phyloP scores from a whole-genome alignment of 2,797 vertebrate genomes.

The Echeneis naucrates region DNA sequence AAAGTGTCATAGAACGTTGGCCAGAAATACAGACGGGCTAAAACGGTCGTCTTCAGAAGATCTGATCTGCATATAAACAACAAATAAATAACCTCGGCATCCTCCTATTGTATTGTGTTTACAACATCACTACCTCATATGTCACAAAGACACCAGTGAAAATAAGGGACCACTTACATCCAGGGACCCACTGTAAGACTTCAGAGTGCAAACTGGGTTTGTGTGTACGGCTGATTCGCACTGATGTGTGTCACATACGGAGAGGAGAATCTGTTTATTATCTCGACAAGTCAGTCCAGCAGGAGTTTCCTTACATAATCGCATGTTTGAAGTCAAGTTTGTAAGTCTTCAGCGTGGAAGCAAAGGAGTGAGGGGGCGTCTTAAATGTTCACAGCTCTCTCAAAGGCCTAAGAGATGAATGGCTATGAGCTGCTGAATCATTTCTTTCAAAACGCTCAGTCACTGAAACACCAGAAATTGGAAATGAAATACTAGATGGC shows the following conservation, averaged over 20 bases:
- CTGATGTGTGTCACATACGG: constrained; percentile 18
- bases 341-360: constrained; percentile 33
- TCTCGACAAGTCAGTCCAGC: constrained; percentile 28
- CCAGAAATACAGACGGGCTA: constrained; percentile 62
- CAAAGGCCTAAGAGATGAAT: constrained; percentile 15
- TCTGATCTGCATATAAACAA: constrained; percentile 67
- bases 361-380: constrained; percentile 27
- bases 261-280: constrained; percentile 29
- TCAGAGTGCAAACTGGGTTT: constrained; percentile 76
- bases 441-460: constrained; percentile 19
- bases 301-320: constrained; percentile 16
- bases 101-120: constrained; percentile 50
- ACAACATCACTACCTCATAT: constrained; percentile 37
- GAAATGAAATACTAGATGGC: constrained; percentile 45
- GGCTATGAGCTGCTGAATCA: constrained; percentile 33
- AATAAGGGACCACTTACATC: constrained; percentile 53
- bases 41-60: constrained; percentile 62
- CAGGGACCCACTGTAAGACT: constrained; percentile 79
- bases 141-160: constrained; percentile 55
- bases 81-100: constrained; percentile 67
- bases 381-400: constrained; percentile 21
- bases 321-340: constrained; percentile 21
- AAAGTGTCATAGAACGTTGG: constrained; percentile 60
- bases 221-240: constrained; percentile 47
- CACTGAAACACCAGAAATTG: constrained; percentile 33